Conservation (phyloP, 2,113 vertebrate species). For the Chunga burmeisteri region DNA sequence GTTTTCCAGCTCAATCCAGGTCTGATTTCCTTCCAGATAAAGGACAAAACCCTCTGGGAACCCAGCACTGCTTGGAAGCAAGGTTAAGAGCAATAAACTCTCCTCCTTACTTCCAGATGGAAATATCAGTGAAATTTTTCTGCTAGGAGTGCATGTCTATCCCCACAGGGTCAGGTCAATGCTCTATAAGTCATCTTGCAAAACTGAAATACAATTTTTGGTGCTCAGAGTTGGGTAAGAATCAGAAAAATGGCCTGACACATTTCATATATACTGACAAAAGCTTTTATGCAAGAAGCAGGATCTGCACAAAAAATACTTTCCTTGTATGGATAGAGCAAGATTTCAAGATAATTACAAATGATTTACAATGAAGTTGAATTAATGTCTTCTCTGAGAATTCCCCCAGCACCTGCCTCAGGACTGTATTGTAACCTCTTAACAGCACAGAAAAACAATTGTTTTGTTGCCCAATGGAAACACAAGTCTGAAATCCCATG, state of each 20-base stretch:
- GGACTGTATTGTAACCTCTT: neutral
- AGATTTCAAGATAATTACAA: neutral
- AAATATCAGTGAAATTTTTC: neutral
- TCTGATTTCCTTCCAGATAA: conserved; percentile 2
- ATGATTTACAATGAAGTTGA: neutral
- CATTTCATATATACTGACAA: neutral
- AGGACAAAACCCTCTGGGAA: conserved; percentile 9
- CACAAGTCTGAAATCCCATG: neutral
- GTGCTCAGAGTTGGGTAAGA: neutral
- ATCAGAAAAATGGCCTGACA: neutral
- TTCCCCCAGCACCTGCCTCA: neutral
- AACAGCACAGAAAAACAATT: neutral
- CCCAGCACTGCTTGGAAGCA: neutral
- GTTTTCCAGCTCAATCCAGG: neutral
- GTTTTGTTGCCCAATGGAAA: neutral
- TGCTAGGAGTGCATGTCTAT: neutral
- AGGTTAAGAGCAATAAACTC: neutral
- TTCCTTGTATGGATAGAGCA: neutral
- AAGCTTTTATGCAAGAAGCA: neutral
- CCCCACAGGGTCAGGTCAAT: neutral
- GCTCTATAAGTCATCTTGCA: neutral
- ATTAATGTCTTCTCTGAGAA: neutral
- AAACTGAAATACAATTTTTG: conserved; percentile 3
- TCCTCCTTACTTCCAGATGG: neutral
- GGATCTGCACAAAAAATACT: neutral